A percentile compares a stretch with the other conserved stretches of the same genome.
phyloP scores from a whole-genome alignment of 2,113 vertebrate genomes.

The Leuciscus idus region DNA sequence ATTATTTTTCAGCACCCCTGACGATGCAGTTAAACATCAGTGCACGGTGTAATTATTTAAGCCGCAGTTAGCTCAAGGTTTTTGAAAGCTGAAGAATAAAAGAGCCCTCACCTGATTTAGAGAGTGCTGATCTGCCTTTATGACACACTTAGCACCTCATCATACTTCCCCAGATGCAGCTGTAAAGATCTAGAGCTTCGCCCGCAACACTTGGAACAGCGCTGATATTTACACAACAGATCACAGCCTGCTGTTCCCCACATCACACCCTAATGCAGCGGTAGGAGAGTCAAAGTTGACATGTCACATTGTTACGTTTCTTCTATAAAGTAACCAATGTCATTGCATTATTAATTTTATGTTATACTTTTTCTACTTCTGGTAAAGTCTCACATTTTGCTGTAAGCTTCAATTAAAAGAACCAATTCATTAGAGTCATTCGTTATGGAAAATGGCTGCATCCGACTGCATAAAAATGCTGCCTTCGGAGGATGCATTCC shows the following conservation, averaged over 20 bases:
- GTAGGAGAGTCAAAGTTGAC: neutral
- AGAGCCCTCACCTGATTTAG: slow-evolving; percentile 66
- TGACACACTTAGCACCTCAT: slow-evolving; percentile 78
- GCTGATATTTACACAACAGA: slow-evolving; percentile 44
- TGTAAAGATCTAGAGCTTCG: slow-evolving; percentile 63
- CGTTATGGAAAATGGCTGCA: neutral
- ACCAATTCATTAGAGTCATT: neutral
- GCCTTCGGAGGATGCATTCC: too few relatives aligned
- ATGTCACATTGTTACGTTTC: neutral
- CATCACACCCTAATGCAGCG: neutral
- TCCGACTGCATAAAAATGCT: too few relatives aligned
- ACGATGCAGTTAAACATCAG: slow-evolving; percentile 55
- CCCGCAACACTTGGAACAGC: slow-evolving; percentile 57
- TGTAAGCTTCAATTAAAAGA: neutral
- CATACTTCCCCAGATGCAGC: slow-evolving; percentile 70
- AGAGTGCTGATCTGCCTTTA: slow-evolving; percentile 73
- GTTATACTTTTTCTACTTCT: neutral
- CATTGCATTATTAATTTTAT: neutral
- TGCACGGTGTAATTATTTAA: slow-evolving; percentile 45
- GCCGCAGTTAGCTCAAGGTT: slow-evolving; percentile 52
- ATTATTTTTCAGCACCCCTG: slow-evolving; percentile 26
- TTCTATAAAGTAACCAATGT: neutral
- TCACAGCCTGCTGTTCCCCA: neutral
- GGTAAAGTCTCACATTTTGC: neutral
- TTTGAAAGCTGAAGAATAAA: slow-evolving; percentile 49